Evolutionary conservation across 1,140 invertebrate genomes (phyloP), one percentile per base, ranked within the genome.

Genomic region (Arctopsyche grandis): DNA sequence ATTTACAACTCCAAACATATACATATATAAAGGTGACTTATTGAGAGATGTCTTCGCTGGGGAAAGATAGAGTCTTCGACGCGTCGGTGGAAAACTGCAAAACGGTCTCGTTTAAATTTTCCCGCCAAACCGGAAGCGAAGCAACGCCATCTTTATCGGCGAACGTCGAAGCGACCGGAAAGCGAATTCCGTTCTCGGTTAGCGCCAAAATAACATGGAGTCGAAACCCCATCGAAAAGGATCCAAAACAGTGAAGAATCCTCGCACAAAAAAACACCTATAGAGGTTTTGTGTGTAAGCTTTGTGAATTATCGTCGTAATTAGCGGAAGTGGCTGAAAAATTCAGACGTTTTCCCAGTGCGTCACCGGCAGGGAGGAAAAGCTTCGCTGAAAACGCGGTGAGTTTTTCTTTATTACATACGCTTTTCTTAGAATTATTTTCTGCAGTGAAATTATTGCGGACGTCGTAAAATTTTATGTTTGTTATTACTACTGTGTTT

Each of bases 381-480:
- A 52, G 48, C 48, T 66, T 66, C 63, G 56, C 24, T 14, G 63
- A 29, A 66, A 66, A n/a, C n/a, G n/a, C 24, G 63, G 63, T 66
- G 24, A 26, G 21, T 66, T 66, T 19, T 66, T 22, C 21, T 29
- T 60, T 60, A 60, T 60, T 60, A 66, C 24, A 14, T 9, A 9
- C 9, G n/a, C 9, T 66, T 66, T 66, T 66, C 63, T 12, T 5
- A 14, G 63, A 66, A 60, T 24, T 66, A 24, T 66, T 29, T 9
- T 12, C 48, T 52, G 48, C 48, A 52, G 48, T 14, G 12, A 14
- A 52, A 14, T 14, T 52, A 52, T 52, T 52, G 10, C 16, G 1
- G 16, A 52, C 10, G 12, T 52, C 10, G 16, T 14, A 52, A 52
- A 52, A 52, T 14, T 12, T 52, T 12, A 52, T 52, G n/a, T 60